A percentile compares a stretch with the other conserved stretches of the same genome.
phyloP scores from a whole-genome alignment of 2,113 vertebrate species.

The Hydrolagus affinis region DNA sequence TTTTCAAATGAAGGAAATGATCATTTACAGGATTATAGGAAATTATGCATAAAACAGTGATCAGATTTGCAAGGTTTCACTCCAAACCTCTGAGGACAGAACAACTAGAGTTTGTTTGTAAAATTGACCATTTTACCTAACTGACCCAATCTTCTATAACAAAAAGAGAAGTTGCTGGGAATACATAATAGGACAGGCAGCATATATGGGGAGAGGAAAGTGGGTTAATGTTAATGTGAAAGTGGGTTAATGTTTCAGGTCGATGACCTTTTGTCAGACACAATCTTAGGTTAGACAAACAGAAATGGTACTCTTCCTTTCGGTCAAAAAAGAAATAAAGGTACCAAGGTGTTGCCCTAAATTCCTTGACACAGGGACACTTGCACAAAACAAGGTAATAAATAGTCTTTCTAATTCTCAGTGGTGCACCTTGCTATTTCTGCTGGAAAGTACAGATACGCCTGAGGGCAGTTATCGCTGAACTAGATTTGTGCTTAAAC shows the following conservation, averaged over 20 bases:
- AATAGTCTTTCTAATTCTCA: background rate
- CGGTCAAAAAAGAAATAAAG: background rate
- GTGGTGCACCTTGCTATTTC: background rate
- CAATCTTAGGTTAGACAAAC: no score
- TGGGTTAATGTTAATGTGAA: no score
- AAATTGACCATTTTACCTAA: no score
- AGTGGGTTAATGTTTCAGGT: no score
- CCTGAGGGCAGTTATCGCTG: background rate
- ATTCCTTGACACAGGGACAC: background rate
- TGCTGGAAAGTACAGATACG: background rate
- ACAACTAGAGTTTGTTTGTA: background rate
- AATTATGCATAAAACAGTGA: background rate
- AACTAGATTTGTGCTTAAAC: background rate
- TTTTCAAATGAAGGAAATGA: no score
- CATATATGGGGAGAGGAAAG: no score
- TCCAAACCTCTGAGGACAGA: background rate
- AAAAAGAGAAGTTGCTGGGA: no score
- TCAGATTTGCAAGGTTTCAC: background rate
- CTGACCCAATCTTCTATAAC: no score
- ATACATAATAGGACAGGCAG: no score
- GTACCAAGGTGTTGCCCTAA: background rate
- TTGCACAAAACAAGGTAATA: background rate
- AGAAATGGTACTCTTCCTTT: background rate
- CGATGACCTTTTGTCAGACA: no score
- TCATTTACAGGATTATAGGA: background rate